Base-by-base conservation (phyloP, 2,888 invertebrate genomes). In the Monoplex corrugatus region DNA sequence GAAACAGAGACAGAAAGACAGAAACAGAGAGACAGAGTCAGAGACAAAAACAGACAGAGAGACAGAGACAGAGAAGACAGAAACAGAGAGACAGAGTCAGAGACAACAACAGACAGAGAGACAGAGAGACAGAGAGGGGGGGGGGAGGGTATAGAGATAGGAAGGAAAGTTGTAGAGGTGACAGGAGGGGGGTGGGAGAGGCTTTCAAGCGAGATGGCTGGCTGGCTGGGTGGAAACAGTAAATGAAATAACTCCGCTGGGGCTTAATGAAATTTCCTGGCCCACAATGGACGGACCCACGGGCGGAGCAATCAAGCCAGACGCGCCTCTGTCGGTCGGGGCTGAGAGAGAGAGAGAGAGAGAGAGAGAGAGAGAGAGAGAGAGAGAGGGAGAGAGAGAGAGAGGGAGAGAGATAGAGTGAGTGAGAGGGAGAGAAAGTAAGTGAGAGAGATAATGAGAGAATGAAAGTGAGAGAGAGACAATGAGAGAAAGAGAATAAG, bases 211-310 rank as follows among this genome's bases (percentile, higher is more conserved):
- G 57, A 57, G 57, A 57, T 57, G 57, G 57, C 16, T 57, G 57
- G 28, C 19, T 2, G 10, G 57, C 57, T 10, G 28, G 78, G 83
- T 50, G 45, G 50, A 83, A 50, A 50, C 45, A 32, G 83, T 83
- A 45, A 83, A 83, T 83, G 44, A 50, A 83, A 50, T 83, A 83
- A 45, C 83, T 45, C 45, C 35, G 35, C 83, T 50, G 45, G 45
- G 50, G 45, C 40, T 32, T 45, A 83, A 83, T 83, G 83, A 83
- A 83, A 83, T 83, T 83, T 83, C 83, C 83, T 83, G n/a, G 35
- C 40, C 83, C 44, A 83, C 83, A 83, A 83, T n/a, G 68, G 28
- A 32, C 68, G n/a, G 28, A 2, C n/a, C n/a, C 8, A n/a, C 40
- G 40, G 78, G 78, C 43, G 13, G 78, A 23, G 32, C 78, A 23